These are phyloP conservation scores for Todus mexicanus DNA, from an alignment of 2,797 vertebrate genomes.

Conservation along the genomic window DNA sequence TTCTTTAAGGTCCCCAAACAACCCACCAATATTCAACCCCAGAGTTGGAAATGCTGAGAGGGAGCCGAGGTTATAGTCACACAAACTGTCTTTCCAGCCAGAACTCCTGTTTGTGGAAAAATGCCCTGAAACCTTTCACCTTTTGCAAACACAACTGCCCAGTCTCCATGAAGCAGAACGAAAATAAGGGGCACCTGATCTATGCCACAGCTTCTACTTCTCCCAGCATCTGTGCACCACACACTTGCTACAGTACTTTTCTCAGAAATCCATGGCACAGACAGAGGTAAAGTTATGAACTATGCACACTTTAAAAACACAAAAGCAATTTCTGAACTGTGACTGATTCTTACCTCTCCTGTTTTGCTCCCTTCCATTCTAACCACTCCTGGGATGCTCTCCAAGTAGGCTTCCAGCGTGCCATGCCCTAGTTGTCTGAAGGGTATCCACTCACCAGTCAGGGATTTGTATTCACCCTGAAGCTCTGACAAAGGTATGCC, in stretches of 20 bases:
- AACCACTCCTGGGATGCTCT: slow-evolving; percentile 85
- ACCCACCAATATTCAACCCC: not conserved
- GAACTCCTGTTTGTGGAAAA: not conserved
- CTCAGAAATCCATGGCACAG: not conserved
- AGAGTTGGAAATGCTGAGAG: not conserved
- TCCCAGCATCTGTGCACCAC: not conserved
- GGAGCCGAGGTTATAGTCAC: not conserved
- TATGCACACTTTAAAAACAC: not conserved
- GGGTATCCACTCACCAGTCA: slow-evolving; percentile 88
- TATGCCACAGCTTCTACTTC: not conserved
- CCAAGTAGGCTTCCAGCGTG: slow-evolving; percentile 82
- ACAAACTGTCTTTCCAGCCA: not conserved
- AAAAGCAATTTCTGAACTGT: not conserved
- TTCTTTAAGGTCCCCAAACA: not conserved
- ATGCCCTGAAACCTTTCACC: not conserved
- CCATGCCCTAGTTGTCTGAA: slow-evolving; percentile 79
- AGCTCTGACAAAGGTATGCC: slow-evolving; percentile 80
- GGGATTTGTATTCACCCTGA: slow-evolving; percentile 80
- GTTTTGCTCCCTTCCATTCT: slow-evolving; percentile 73
- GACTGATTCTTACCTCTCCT: slow-evolving; percentile 81
- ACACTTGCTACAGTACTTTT: not conserved
- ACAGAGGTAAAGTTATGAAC: not conserved
- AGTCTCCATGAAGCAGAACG: not conserved
- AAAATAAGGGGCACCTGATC: not conserved
- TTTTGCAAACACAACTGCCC: not conserved